Evolutionary conservation across 2,113 vertebrate genomes (phyloP).

Genomic region (Typhlomys cinereus): DNA sequence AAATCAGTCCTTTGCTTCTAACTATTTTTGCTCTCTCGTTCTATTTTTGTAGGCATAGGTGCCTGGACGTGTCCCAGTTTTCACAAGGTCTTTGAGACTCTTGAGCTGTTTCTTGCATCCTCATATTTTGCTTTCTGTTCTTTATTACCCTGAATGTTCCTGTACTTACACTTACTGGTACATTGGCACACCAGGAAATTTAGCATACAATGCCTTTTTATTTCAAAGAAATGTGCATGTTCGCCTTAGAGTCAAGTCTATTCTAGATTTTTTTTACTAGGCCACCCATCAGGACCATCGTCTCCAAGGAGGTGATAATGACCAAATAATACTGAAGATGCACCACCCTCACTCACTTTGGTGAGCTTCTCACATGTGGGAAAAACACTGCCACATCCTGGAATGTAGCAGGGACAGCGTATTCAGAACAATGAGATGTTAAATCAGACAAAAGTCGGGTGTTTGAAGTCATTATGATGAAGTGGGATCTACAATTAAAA

Average conservation of each 20-base stretch:
- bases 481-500: neutral
- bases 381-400: neutral
- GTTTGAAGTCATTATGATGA: neutral
- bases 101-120: neutral
- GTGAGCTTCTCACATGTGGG: neutral
- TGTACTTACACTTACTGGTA: neutral
- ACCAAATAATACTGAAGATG: neutral
- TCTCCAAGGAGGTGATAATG: neutral
- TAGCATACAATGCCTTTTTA: neutral
- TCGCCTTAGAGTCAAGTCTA: neutral
- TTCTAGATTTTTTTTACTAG: neutral
- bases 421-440: neutral
- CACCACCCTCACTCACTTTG: neutral
- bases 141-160: neutral
- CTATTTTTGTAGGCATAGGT: slow-evolving; percentile 25
- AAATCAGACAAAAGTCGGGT: neutral
- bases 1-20: neutral
- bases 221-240: neutral
- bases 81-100: slow-evolving; percentile 28
- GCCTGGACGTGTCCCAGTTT: slow-evolving; percentile 26
- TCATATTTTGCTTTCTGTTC: neutral
- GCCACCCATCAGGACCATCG: neutral
- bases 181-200: neutral
- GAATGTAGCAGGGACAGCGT: neutral
- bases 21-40: slow-evolving; percentile 6